Base-by-base conservation (phyloP, 2,797 vertebrate genomes). In the Sebastes taczanowskii region DNA sequence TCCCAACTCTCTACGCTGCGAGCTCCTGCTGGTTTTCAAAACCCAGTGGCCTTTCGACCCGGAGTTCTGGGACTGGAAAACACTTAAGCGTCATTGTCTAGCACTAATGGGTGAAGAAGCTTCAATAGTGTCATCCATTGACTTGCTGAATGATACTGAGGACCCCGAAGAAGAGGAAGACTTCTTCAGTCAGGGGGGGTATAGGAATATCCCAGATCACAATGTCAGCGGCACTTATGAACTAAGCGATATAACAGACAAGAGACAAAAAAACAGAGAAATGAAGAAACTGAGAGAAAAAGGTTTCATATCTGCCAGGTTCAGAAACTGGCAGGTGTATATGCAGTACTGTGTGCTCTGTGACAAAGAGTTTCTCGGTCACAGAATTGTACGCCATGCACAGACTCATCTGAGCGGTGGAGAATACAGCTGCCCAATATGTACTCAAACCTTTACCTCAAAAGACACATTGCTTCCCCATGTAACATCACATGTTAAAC, bases 41-140 rank as follows among this genome's bases (percentile, higher is more conserved):
- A 99, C 97, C 61, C 97, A 98, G 71, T 99, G 98, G 98, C 97
- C 98, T 89, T 99, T 99, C 92, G 98, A 99, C 94, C 98, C 98
- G 1, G 98, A 99, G 91, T 99, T 98, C 91, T 99, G 98, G 98
- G 98, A 99, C 93, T 99, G 98, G 98, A 99, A 98, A 95, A 97
- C 97, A 52, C 95, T 99, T 2, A 99, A 99, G 83, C 97, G 98
- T 20, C 97, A 99, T 4, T 99, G 98, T 92, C 95, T 99, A 49
- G 97, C 96, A 2, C 95, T 99, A 49, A 99, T 99, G 98, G 98
- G 98, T 9, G 97, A 99, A 88, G 98, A 99, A 84, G 98, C 98
- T 5, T 99, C 98, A 35, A 99, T 99, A 0, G 98, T 99, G 53
- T 99, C 97, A 55, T 99, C 98, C 25, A 99, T 99, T 84, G 98